Evolutionary conservation across 1,140 invertebrate species (phyloP), one percentile per base, ranked within the genome.

Genomic region (Holcopasites calliopsidis): DNA sequence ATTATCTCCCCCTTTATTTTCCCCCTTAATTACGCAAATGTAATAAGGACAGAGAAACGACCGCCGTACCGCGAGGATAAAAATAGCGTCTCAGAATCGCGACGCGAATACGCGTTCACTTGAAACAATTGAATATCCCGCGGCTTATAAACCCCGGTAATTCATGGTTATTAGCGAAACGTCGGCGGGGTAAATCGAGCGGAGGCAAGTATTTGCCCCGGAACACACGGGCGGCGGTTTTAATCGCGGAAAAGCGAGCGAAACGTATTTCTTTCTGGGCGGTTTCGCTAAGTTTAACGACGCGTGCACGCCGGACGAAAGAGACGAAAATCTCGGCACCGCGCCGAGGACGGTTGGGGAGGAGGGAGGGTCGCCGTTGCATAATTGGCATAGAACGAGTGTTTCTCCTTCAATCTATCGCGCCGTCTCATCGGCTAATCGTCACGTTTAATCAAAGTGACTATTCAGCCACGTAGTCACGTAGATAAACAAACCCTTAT

Each of bases 361-460:
- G n/a, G n/a, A n/a, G n/a, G 26, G 28, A 47, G 23, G 58, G 13
- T 18, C 31, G 18, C 5, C 13, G 38, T 28, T 42, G 33, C n/a
- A 57, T 76, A 76, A 76, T 76, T 71, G 74, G 74, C 66, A 66
- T 57, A 54, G 35, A 49, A 47, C 38, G 47, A 52, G 42, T 61
- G 55, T 13, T 71, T 76, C 62, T 49, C 62, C 57, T 61, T 60
- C 31, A 68, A 62, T 71, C 71, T 76, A 71, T 61, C 74, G 57
- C 2, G 11, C 21, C 28, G 35, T 33, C 38, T 40, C 40, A 54
- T 42, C 57, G 13, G 21, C 68, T 76, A 76, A 71, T 61, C 68
- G 74, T 44, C 68, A 54, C 74, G 68, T 76, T 76, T 71, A 76
- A 76, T 76, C 74, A 71, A 71, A 71, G 68, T 61, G 74, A 76